phyloP scores from a whole-genome alignment of 2,888 invertebrate species.

The Matsumyia berberina region DNA sequence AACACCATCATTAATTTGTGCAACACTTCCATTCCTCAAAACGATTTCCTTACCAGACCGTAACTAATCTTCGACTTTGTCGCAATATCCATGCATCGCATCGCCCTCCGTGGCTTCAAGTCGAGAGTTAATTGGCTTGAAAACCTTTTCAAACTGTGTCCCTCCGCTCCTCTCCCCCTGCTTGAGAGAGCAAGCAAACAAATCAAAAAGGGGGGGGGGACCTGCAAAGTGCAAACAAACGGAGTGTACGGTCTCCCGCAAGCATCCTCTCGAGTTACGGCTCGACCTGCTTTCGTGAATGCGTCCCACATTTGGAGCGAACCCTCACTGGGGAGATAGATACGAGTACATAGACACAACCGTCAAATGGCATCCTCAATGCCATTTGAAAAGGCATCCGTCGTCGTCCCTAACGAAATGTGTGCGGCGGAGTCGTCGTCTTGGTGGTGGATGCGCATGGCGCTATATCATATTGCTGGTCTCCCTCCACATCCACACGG shows the following conservation, averaged over 20 bases:
- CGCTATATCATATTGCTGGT: conserved; percentile 72
- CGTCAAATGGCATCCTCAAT: conserved; percentile 75
- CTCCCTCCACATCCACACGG: too few relatives aligned
- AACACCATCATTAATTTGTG: conserved; percentile 61
- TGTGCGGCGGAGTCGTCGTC: conserved; percentile 1
- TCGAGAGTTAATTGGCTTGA: conserved; percentile 71
- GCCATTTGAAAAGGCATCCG: conserved; percentile 75
- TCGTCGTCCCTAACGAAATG: conserved; percentile 33
- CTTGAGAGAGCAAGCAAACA: conserved; percentile 21
- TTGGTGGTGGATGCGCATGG: conserved; percentile 38
- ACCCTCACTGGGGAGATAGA: conserved; percentile 37
- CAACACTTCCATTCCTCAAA: conserved; percentile 71
- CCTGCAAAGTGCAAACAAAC: conserved; percentile 37
- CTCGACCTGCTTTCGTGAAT: conserved; percentile 72
- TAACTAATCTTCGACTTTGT: conserved; percentile 74
- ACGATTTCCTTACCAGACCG: conserved; percentile 74
- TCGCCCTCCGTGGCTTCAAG: conserved; percentile 32
- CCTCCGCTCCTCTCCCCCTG: not conserved
- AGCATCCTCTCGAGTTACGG: conserved; percentile 71
- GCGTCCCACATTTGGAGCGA: conserved; percentile 71
- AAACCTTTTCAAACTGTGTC: conserved; percentile 48
- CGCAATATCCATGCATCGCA: conserved; percentile 63
- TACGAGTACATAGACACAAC: conserved; percentile 47
- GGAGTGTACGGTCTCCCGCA: conserved; percentile 60
- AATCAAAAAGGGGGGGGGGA: not conserved